Evolutionary conservation across 2,113 vertebrate genomes (phyloP), one percentile per base, ranked within the genome.

Genomic region (Passer montanus): DNA sequence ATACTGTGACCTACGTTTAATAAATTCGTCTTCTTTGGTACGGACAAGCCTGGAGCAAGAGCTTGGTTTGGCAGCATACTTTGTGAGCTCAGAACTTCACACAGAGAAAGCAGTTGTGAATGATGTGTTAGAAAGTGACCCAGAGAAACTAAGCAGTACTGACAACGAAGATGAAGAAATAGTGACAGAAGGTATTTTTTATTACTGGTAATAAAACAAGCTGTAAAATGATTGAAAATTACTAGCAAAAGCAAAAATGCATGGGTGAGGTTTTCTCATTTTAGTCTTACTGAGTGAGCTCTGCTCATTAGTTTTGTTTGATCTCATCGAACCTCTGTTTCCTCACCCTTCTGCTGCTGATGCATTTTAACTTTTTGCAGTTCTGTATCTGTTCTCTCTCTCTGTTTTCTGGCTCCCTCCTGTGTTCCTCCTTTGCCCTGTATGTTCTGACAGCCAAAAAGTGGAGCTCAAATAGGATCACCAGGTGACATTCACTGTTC

Each of bases 91-190:
- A 20, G 98, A 99, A 93, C 63, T 55, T 31, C 94, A 97, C 17
- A 43, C 82, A 75, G 98, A 98, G 63, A 98, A 98, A 60, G 97
- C 97, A 43, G 87, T 97, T 59, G 97, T 96, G 91, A 98, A 97
- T 28, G 99, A 99, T 95, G 95, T 98, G 56, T 90, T 98, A 60
- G 99, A 99, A 97, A 99, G 99, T 52, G 99, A 99, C 26, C 98
- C 98, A 1, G 99, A 99, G 89, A 99, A 99, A 97, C 98, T 99
- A 82, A 99, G 99, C 97, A 98, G 99, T 95, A 99, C 99, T 5
- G 99, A 99, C 97, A 99, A 99, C 10, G 99, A 99, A 95, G 99
- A 99, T 15, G 99, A 99, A 90, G 99, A 99, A 95, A 97, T 95
- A 50, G 97, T 89, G 2, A 98, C 97, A 1, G 98, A 99, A 92